Base-by-base conservation (phyloP, 2,888 invertebrate species). In the Tachina grossa region DNA sequence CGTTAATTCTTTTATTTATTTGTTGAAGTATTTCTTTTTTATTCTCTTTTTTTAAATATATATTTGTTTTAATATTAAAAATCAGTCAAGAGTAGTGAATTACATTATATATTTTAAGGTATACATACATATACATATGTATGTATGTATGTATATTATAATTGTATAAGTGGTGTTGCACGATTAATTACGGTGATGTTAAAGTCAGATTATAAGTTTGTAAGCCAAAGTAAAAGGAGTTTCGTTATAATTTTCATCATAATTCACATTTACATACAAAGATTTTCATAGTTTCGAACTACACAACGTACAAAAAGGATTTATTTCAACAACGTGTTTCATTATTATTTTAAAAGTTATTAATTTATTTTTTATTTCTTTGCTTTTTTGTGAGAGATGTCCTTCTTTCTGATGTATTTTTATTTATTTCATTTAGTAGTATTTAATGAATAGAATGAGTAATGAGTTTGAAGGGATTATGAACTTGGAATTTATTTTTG, bases 11-110 rank as follows among this genome's bases (percentile, higher is more conserved):
- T 51, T 43, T 19, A 13, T 19, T 49, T 69, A 31, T 31, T 6
- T 31, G 6, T 31, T 31, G 31, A 31, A 31, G 31, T 31, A 31
- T 31, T 31, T 31, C 6, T 31, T 31, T 31, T 31, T 6, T 31
- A 31, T 0, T 31, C 31, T 51, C 13, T 43, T 57, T 51, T 31
- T 45, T 51, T 57, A 31, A 65, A 72, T 65, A 79, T 80, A 74
- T 74, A 57, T 59, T 80, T 78, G 43, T 77, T 78, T 68, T 85
- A 71, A 83, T 87, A 86, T 87, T 83, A 80, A 85, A 85, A 85
- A 85, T 85, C 85, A 85, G 85, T 85, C 85, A 85, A 83, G 85
- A 85, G 85, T 85, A 80, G 85, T 85, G 83, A 80, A 83, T 85
- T 77, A 68, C 71, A 69, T 69, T 66, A 80, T 80, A 63, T 75